phyloP scores from a whole-genome alignment of 2,888 invertebrate species.

The Crossocerus cetratus region DNA sequence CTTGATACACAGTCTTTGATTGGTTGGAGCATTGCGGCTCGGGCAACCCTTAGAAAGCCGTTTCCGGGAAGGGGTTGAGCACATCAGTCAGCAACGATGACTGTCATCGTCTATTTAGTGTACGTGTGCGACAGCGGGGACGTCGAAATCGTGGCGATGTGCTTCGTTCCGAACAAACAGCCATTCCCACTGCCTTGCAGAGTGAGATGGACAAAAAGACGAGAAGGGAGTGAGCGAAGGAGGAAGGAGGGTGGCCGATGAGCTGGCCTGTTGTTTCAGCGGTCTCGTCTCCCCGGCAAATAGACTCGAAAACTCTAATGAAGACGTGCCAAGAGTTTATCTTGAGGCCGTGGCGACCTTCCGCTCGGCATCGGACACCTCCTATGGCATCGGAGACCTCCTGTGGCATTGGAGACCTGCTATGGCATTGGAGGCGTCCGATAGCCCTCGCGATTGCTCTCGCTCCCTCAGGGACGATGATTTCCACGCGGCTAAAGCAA shows the following conservation, averaged over 20 bases:
- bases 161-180: too few relatives aligned
- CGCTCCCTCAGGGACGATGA: conserved; percentile 67
- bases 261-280: conserved; percentile 66
- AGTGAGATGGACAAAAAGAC: background rate
- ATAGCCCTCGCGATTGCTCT: conserved; percentile 54
- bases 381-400: conserved; percentile 66
- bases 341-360: conserved; percentile 61
- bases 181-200: background rate
- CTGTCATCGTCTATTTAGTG: too few relatives aligned
- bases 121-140: too few relatives aligned
- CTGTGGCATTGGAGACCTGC: background rate
- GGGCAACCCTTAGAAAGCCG: too few relatives aligned
- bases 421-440: too few relatives aligned
- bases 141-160: too few relatives aligned
- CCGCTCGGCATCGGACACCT: conserved; percentile 60
- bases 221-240: background rate
- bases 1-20: too few relatives aligned
- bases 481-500: conserved; percentile 45
- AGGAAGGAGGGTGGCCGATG: background rate
- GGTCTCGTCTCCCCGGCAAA: conserved; percentile 59
- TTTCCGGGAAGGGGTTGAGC: too few relatives aligned
- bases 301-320: conserved; percentile 73
- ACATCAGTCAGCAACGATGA: too few relatives aligned
- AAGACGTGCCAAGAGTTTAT: conserved; percentile 75
- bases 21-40: too few relatives aligned